Conservation (phyloP, 2,888 invertebrate genomes). For the Cactoblastis cactorum region DNA sequence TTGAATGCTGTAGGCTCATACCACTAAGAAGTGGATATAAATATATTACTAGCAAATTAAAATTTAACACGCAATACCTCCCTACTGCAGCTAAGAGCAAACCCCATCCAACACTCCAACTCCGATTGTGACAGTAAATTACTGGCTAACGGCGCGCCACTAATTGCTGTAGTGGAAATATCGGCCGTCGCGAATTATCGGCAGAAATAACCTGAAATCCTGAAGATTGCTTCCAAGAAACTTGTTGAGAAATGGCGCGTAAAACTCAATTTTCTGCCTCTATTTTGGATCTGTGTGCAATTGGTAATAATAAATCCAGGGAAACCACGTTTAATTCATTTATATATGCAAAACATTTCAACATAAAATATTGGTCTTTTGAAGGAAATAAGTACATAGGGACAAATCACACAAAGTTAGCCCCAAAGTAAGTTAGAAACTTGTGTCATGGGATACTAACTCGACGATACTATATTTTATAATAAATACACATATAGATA, state of each 20-base stretch:
- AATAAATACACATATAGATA: too few relatives aligned
- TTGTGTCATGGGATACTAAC: too few relatives aligned
- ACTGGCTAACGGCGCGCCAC: slow-evolving; percentile 61
- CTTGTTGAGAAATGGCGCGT: background rate
- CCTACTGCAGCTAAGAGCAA: slow-evolving; percentile 22
- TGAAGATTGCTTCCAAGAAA: slow-evolving; percentile 4
- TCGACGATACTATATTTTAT: too few relatives aligned
- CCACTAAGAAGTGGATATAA: too few relatives aligned
- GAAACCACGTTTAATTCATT: background rate
- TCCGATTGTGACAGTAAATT: slow-evolving; percentile 70
- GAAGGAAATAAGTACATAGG: too few relatives aligned
- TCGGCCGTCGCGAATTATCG: slow-evolving; percentile 33
- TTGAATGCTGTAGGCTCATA: too few relatives aligned
- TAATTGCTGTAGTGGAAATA: slow-evolving; percentile 64
- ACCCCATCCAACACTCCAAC: too few relatives aligned
- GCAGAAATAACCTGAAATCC: slow-evolving; percentile 16
- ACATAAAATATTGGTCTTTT: too few relatives aligned
- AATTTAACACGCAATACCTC: slow-evolving; percentile 31
- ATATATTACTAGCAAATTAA: background rate
- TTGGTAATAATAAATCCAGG: too few relatives aligned
- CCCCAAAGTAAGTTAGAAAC: too few relatives aligned
- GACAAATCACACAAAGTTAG: too few relatives aligned
- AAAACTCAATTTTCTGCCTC: background rate
- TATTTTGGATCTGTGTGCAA: background rate
- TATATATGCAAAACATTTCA: too few relatives aligned